Base-by-base conservation (phyloP, 1,140 invertebrate species). In the Cherax quadricarinatus region DNA sequence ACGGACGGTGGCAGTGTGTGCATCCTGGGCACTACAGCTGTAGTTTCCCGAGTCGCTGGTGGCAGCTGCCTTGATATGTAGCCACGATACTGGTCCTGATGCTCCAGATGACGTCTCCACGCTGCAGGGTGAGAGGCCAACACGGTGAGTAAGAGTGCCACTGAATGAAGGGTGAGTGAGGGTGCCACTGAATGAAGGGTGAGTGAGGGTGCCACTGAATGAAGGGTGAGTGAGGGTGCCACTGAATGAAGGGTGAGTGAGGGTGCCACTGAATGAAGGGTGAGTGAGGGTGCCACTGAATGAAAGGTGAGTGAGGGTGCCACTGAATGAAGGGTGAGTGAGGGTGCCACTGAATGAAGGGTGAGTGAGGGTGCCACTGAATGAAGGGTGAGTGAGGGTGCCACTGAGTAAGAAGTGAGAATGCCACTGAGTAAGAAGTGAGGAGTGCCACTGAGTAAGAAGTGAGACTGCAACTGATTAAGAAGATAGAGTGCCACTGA, bases 31-130 rank as follows among this genome's bases (percentile, higher is more conserved):
- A 82, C 94, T 82, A 89, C 95, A 95, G 51, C 94, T 95, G 89
- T 95, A 95, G 86, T 95, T 95, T 16, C 94, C 95, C 16, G 94
- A 94, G 87, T 95, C 94, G 14, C 92, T 85, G 12, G 93, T 80
- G 48, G 93, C 89, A 18, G 94, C 94, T n/a, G 93, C 87, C 57
- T 91, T 88, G 78, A 94, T 93, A n/a, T 79, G 81, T 0, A 93
- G 89, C 89, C 83, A 78, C 18, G 89, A 89, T 12, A 93, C 92
- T 4, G 89, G 88, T 7, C 82, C 89, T 4, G n/a, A 16, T 14
- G 18, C 24, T 7, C 73, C 89, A 6, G 73, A 30, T n/a, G 70
- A 73, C 0, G 49, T 91, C 89, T 91, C 89, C 30, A 91, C 73
- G 75, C 89, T 91, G 82, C n/a, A 12, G 51, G 18, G 24, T 51